phyloP scores from a whole-genome alignment of 2,888 invertebrate species.

The Nomada goodeniana region DNA sequence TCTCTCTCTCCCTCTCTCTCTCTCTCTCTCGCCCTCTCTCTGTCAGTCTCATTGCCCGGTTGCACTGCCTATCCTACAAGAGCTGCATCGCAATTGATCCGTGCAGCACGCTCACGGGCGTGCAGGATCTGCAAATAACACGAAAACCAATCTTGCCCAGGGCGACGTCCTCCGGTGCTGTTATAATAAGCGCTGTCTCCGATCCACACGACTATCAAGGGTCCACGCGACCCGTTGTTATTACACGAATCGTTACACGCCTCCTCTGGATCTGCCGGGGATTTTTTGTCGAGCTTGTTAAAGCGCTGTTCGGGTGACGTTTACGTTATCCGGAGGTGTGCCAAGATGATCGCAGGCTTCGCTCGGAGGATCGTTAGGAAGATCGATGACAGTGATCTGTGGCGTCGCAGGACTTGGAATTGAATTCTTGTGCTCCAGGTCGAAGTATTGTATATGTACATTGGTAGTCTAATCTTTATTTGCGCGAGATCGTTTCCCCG shows the following conservation, averaged over 20 bases:
- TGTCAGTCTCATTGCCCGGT: not conserved
- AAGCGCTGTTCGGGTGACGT: conserved; percentile 1
- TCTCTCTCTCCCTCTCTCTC: not conserved
- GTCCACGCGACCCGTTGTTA: conserved; percentile 30
- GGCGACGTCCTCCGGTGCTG: conserved; percentile 52
- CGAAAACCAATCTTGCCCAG: conserved; percentile 70
- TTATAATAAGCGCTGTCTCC: conserved; percentile 57
- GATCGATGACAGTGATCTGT: not conserved
- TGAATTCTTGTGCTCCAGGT: too few species aligned
- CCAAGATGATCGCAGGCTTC: not conserved
- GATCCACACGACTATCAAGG: conserved; percentile 45
- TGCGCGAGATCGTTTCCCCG: not conserved
- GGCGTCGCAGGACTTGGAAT: not conserved
- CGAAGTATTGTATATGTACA: not conserved
- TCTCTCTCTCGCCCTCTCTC: conserved; percentile 1
- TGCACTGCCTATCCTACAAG: conserved; percentile 64
- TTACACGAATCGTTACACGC: conserved; percentile 40
- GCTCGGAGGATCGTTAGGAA: not conserved
- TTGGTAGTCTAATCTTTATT: not conserved
- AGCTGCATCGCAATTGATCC: conserved; percentile 78
- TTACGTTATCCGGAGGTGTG: conserved; percentile 6
- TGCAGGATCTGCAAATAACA: conserved; percentile 80
- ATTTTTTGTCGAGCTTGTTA: conserved; percentile 27
- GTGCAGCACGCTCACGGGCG: conserved; percentile 63
- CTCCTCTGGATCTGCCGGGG: not conserved